phyloP scores from a whole-genome alignment of 2,888 invertebrate species.

The Gnatocerus cornutus region DNA sequence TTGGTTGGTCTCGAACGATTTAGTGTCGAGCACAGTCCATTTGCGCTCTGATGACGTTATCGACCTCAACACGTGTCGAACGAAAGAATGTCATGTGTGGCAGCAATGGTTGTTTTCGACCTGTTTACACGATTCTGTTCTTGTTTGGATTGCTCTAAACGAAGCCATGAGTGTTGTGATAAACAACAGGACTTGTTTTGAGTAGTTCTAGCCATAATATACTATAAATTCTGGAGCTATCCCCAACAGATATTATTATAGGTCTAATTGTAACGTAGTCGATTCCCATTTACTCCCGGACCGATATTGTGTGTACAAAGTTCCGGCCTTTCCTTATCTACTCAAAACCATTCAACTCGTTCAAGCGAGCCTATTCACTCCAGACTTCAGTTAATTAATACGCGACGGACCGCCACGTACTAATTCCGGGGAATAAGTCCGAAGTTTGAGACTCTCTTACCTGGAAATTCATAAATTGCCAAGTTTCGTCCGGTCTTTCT shows the following conservation, averaged over 20 bases:
- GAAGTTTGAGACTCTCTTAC: slow-evolving; percentile 5
- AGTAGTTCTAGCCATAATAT: slow-evolving; percentile 30
- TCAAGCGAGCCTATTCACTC: slow-evolving; percentile 13
- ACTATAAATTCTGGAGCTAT: slow-evolving; percentile 33
- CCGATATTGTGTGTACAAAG: slow-evolving; percentile 36
- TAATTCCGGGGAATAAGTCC: slow-evolving; percentile 12
- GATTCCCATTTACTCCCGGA: slow-evolving; percentile 37
- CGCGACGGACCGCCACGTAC: slow-evolving; percentile 22
- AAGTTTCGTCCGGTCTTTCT: slow-evolving; percentile 5
- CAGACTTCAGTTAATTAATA: slow-evolving; percentile 35
- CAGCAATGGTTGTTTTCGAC: slow-evolving; percentile 19
- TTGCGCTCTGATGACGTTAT: slow-evolving; percentile 34
- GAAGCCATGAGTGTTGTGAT: slow-evolving; percentile 39
- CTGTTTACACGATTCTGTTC: slow-evolving; percentile 40
- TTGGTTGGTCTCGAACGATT: neutral
- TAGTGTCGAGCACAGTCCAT: slow-evolving; percentile 17
- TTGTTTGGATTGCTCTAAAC: slow-evolving; percentile 39
- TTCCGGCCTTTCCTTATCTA: slow-evolving; percentile 37
- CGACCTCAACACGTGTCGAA: slow-evolving; percentile 21
- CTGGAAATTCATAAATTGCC: slow-evolving; percentile 23
- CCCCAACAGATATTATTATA: slow-evolving; percentile 44
- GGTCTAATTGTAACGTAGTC: slow-evolving; percentile 48
- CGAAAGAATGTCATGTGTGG: slow-evolving; percentile 6
- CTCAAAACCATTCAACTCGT: slow-evolving; percentile 40
- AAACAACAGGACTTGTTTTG: slow-evolving; percentile 45